Evolutionary conservation across 2,797 vertebrate genomes (phyloP), one percentile per base, ranked within the genome.

Genomic region (Otolemur crassicaudatus): DNA sequence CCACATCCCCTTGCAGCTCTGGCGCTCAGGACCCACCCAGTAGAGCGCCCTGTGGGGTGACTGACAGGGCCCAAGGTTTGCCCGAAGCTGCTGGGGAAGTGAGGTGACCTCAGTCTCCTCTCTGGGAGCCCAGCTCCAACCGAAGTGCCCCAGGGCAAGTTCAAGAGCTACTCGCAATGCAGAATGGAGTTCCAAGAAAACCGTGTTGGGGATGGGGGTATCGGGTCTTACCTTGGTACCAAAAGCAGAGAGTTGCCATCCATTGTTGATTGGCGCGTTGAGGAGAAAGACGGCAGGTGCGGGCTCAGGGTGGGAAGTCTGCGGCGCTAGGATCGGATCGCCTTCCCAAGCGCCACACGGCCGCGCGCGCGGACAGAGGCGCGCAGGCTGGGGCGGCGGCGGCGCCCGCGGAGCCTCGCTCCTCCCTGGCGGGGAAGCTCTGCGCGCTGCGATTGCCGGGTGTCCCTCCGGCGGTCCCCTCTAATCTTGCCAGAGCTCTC

Each of bases 221-320:
- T 29, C 2, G 7, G 67, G 37, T 72, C 97, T 95, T 95, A 98
- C 98, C 98, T 97, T 0, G 94, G 93, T 1, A 69, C 84, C 0
- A 87, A 63, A 61, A 97, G 97, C 92, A 60, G 84, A 53, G 94
- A 88, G 65, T 69, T 90, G 91, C 89, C 95, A 72, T 97, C 97
- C 98, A 98, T 98, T 34, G 91, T 69, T 29, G 63, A 9, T 1
- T 20, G 13, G 86, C 56, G 12, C 34, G 37, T 10, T 16, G 83
- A 69, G 79, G 69, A 94, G 91, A 34, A 58, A 72, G 86, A 73
- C 58, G 27, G 76, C 22, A 70, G 61, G 90, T 29, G 92, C 46
- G 7, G 76, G 75, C 73, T 31, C 46, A 83, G 93, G 96, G 75
- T 69, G 37, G 12, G 37, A 60, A 85, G 89, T 46, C 85, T 40